These are phyloP conservation scores for Lytechinus pictus DNA, from an alignment of 35 echinoderm and acorn worm species.

Conservation along the genomic window DNA sequence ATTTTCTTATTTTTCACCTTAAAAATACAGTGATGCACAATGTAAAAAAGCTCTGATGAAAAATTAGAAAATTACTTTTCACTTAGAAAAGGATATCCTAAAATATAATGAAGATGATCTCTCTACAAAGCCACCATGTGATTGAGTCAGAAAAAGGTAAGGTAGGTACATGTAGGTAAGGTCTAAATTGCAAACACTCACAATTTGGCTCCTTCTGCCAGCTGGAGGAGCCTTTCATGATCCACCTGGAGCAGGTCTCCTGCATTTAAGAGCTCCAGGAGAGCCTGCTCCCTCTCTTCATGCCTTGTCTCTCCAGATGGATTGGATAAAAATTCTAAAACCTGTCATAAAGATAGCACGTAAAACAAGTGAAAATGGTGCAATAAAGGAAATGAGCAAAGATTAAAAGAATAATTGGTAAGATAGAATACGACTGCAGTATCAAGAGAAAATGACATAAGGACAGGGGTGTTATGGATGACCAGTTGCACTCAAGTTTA, in stretches of 20 bases:
- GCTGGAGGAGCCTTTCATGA: conserved; percentile 72
- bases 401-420: not conserved
- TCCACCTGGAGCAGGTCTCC: conserved; percentile 87
- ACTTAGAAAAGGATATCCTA: too few species aligned
- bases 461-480: too few species aligned
- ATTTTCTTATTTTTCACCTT: too few species aligned
- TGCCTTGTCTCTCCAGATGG: conserved; percentile 74
- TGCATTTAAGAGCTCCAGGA: conserved; percentile 91
- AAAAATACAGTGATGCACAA: too few species aligned
- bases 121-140: not conserved
- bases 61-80: too few species aligned
- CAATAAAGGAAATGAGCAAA: not conserved
- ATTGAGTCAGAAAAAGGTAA: not conserved
- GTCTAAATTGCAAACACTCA: conserved; percentile 53
- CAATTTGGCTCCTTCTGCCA: conserved; percentile 98
- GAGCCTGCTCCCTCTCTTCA: conserved; percentile 92
- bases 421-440: not conserved
- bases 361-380: too few species aligned
- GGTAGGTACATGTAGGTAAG: not conserved
- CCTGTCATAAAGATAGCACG: conserved; percentile 48
- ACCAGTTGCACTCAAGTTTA: too few species aligned
- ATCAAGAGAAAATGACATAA: too few species aligned
- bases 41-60: too few species aligned
- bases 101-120: not conserved
- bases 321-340: conserved; percentile 88